phyloP scores from a whole-genome alignment of 2,797 vertebrate genomes.

The Astyanax mexicanus region DNA sequence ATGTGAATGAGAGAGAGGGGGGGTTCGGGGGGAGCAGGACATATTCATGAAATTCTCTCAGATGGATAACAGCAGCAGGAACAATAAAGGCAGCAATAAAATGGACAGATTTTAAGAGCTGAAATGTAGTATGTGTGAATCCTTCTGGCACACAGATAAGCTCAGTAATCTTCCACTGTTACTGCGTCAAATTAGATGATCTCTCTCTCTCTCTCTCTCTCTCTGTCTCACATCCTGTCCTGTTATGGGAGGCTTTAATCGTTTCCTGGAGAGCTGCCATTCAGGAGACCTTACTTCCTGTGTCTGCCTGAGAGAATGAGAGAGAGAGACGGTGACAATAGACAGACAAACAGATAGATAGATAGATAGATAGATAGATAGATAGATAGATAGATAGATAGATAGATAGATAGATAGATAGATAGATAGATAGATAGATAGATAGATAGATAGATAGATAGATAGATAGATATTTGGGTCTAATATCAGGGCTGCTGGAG shows the following conservation, averaged over 20 bases:
- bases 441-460: too few relatives aligned
- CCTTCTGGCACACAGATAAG: slow-evolving; percentile 4
- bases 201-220: slow-evolving; percentile 8
- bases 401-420: slow-evolving; percentile 17
- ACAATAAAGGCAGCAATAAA: not conserved
- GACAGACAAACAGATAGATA: slow-evolving; percentile 7
- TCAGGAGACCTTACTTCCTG: slow-evolving; percentile 66
- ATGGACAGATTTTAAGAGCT: not conserved
- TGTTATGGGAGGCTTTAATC: slow-evolving; percentile 58
- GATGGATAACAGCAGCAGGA: not conserved
- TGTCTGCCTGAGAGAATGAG: slow-evolving; percentile 46
- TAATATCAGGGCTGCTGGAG: slow-evolving; percentile 57
- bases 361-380: not conserved
- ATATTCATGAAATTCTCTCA: not conserved
- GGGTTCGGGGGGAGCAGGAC: not conserved
- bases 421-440: slow-evolving; percentile 21
- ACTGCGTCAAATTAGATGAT: slow-evolving; percentile 2
- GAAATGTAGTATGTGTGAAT: slow-evolving; percentile 9
- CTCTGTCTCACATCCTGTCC: slow-evolving; percentile 5
- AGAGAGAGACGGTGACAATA: too few relatives aligned
- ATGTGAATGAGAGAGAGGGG: not conserved
- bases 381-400: not conserved
- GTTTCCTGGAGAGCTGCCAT: slow-evolving; percentile 63
- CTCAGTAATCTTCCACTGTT: not conserved
- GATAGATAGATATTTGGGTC: slow-evolving; percentile 30